Evolutionary conservation across 1,140 invertebrate species (phyloP), one percentile per base, ranked within the genome.

Genomic region (Ladona fulva): DNA sequence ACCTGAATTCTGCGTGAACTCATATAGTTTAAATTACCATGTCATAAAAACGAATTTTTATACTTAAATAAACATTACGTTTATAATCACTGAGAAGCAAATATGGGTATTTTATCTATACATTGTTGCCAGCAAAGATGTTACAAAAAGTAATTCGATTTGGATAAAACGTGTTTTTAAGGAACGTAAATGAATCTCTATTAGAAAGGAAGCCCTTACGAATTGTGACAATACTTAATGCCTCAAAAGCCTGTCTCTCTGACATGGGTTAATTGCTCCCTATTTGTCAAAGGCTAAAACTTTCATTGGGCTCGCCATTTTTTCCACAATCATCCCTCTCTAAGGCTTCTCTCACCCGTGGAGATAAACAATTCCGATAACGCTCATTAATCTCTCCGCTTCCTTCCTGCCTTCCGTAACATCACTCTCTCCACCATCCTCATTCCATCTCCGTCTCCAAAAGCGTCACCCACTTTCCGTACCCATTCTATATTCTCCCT

Each of bases 211-310:
- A n/a, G n/a, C n/a, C n/a, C n/a, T n/a, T n/a, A n/a, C n/a, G n/a
- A n/a, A n/a, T n/a, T n/a, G n/a, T n/a, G n/a, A n/a, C 8, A 37
- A 5, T 37, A 37, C 29, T 37, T 37, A 37, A 37, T 37, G 8
- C 8, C 29, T 5, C 3, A 37, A 12, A 22, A 66, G 14, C 52
- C 3, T 66, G 1, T 66, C 52, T 6, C 52, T 12, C 14, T 22
- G 52, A 66, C 12, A 5, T 6, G 52, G 52, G 52, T 66, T 66
- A 66, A 66, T 66, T 66, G 52, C 52, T 12, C n/a, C n/a, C 52
- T 66, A 66, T 66, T 66, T 66, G 52, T 66, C 52, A 66, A 66
- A 66, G 52, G 52, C 52, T 66, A 52, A 52, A 52, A 52, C 44
- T 66, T 66, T 66, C 52, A 66, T 66, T 66, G 52, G 44, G 10